Evolutionary conservation across 2,113 vertebrate genomes (phyloP).

Genomic region (Pelusios castaneus): DNA sequence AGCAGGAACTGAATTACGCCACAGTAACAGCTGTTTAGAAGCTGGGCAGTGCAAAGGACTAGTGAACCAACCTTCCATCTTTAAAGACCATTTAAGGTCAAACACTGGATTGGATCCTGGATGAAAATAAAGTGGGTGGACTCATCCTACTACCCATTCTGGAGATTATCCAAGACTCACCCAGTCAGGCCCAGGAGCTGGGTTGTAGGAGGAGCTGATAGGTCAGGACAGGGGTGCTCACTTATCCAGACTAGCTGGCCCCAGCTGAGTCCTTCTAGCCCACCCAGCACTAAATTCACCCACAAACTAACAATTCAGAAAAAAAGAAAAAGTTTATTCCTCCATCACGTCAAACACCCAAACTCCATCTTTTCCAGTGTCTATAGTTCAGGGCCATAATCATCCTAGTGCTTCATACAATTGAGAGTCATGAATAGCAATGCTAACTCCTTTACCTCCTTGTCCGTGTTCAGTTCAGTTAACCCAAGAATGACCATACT

Average conservation of each 20-base stretch:
- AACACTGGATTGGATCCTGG: not conserved
- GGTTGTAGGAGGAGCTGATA: not conserved
- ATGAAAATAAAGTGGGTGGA: not conserved
- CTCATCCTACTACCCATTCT: not conserved
- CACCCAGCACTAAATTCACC: not conserved
- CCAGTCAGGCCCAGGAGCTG: not conserved
- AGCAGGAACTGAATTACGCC: not conserved
- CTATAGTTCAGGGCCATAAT: not conserved
- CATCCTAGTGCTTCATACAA: not conserved
- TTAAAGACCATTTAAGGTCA: not conserved
- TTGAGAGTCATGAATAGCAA: not conserved
- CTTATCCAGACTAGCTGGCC: no score
- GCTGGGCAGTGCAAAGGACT: fast-evolving
- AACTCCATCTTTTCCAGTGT: not conserved
- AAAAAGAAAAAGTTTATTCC: not conserved
- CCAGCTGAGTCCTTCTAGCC: not conserved
- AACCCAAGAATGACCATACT: no score
- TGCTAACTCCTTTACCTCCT: not conserved
- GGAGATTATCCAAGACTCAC: not conserved
- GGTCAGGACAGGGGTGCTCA: not conserved
- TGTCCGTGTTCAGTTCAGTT: not conserved
- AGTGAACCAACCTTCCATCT: not conserved
- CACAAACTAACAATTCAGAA: not conserved
- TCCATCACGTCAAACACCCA: not conserved
- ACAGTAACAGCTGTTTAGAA: not conserved